These are phyloP conservation scores for Hirtodrosophila cameraria DNA, from an alignment of 2,888 invertebrate genomes.

Conservation along the genomic window DNA sequence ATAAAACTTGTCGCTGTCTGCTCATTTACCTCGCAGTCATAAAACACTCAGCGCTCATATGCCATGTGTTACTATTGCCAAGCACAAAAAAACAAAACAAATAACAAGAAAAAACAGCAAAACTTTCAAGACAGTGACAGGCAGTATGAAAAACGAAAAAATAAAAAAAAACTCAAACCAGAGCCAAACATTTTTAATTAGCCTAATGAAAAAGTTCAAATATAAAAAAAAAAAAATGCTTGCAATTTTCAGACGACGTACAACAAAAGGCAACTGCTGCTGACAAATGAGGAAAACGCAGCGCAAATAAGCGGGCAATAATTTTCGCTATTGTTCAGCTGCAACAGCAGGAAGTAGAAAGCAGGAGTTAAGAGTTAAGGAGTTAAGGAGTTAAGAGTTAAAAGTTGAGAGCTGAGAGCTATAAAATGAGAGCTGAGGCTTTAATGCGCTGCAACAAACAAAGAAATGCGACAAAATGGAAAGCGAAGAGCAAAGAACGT, in stretches of 20 bases:
- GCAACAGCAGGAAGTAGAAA: no score
- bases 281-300: slow-evolving; percentile 72
- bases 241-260: slow-evolving; percentile 31
- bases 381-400: background rate
- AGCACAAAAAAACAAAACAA: background rate
- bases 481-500: slow-evolving; percentile 31
- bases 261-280: slow-evolving; percentile 56
- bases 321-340: slow-evolving; percentile 63
- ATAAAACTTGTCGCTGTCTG: slow-evolving; percentile 42
- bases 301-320: slow-evolving; percentile 71
- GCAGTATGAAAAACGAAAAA: background rate
- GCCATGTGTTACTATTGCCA: slow-evolving; percentile 64
- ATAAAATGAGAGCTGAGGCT: slow-evolving; percentile 13
- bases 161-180: slow-evolving; percentile 10
- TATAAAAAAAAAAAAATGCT: slow-evolving; percentile 41
- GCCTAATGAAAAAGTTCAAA: slow-evolving; percentile 78
- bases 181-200: slow-evolving; percentile 72
- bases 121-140: slow-evolving; percentile 62
- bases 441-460: slow-evolving; percentile 42
- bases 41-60: slow-evolving; percentile 70
- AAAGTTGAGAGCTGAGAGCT: background rate
- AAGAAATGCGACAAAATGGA: slow-evolving; percentile 53
- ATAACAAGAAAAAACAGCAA: slow-evolving; percentile 2
- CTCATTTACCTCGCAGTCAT: slow-evolving; percentile 59
- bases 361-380: background rate